These are phyloP conservation scores for Lissonota sp. DNA, from an alignment of 2,888 invertebrate genomes.

Conservation along the genomic window DNA sequence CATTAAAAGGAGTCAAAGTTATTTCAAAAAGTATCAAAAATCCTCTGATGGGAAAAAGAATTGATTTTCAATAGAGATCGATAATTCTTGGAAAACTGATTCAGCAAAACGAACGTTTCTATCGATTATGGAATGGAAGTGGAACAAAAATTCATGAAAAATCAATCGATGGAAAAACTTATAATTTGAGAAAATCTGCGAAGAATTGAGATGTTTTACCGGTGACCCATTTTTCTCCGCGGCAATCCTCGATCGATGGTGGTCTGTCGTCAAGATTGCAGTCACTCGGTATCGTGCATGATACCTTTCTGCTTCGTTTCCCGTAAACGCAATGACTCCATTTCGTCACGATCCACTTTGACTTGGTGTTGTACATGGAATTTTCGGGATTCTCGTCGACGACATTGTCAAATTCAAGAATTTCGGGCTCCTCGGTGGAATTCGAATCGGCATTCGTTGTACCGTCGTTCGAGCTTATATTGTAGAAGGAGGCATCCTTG, in stretches of 20 bases:
- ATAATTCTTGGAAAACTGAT: no score
- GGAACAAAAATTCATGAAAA: no score
- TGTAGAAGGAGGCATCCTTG: constrained; percentile 77
- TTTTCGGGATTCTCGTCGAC: constrained; percentile 78
- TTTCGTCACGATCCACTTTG: constrained; percentile 78
- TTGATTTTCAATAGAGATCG: no score
- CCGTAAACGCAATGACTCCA: constrained; percentile 77
- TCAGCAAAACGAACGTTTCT: no score
- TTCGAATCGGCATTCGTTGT: constrained; percentile 72
- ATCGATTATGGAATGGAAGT: no score
- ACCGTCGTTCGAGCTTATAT: constrained; percentile 76
- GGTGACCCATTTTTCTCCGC: constrained; percentile 76
- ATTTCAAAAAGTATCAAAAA: no score
- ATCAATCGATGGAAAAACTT: no score
- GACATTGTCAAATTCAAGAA: constrained; percentile 80
- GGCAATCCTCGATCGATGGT: constrained; percentile 73
- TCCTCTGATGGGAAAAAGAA: no score
- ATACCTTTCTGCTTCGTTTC: constrained; percentile 76
- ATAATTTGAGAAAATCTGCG: no score
- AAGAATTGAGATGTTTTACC: constrained; percentile 67
- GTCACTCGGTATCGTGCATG: constrained; percentile 75
- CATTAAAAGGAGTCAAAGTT: no score
- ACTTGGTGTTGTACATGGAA: constrained; percentile 78
- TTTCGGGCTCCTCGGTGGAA: constrained; percentile 78
- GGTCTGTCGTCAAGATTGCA: constrained; percentile 76